Evolutionary conservation across 1,140 invertebrate genomes (phyloP).

Genomic region (Cydia amplana): DNA sequence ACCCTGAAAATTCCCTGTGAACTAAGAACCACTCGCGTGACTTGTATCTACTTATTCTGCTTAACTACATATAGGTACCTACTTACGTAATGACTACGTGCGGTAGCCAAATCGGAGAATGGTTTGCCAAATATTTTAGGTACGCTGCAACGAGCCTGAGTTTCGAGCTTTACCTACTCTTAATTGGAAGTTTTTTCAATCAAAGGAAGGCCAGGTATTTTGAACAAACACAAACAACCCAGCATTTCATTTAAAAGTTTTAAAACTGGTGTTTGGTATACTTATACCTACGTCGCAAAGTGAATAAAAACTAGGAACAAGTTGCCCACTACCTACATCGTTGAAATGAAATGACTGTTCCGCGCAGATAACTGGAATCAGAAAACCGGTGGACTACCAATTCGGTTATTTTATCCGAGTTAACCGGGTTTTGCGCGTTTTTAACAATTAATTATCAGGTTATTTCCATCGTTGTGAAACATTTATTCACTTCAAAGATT

Average conservation of each 20-base stretch:
- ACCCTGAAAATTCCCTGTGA: not conserved
- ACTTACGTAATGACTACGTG: not conserved
- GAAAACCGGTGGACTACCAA: too few relatives aligned
- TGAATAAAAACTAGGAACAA: not conserved
- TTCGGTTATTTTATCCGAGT: too few relatives aligned
- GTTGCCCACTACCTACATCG: too few relatives aligned
- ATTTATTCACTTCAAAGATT: too few relatives aligned
- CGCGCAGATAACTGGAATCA: too few relatives aligned
- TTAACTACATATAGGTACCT: not conserved
- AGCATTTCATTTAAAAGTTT: not conserved
- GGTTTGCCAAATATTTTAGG: constrained; percentile 6
- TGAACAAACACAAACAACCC: not conserved
- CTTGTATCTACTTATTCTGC: not conserved
- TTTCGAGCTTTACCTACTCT: not conserved
- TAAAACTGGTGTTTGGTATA: not conserved
- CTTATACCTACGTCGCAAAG: not conserved
- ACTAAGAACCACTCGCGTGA: not conserved
- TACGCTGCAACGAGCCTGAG: not conserved
- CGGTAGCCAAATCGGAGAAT: not conserved
- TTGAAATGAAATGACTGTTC: too few relatives aligned
- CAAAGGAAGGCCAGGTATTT: not conserved
- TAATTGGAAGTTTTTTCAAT: constrained; percentile 12
- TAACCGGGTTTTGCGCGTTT: too few relatives aligned
- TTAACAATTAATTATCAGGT: too few relatives aligned
- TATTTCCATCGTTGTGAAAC: too few relatives aligned